Percentiles rank a stretch among this genome's conserved stretches.
Conservation (phyloP, 2,888 invertebrate genomes). For the Mesorhabditis belari region DNA sequence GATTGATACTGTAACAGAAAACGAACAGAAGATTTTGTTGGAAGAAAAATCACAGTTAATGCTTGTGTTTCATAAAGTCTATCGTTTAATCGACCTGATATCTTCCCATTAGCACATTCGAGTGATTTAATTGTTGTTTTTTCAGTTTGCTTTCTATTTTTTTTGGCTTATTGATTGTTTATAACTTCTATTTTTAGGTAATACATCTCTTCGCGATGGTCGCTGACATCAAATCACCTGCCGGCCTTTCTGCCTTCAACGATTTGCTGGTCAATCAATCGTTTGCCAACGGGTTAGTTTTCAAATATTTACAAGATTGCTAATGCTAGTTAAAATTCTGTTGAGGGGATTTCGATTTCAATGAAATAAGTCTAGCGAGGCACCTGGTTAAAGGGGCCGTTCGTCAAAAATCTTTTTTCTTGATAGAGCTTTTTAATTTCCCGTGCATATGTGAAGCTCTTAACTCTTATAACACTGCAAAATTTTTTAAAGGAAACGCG, state of each 20-base stretch:
- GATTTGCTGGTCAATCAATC: constrained; percentile 30
- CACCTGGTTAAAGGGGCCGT: too few relatives aligned
- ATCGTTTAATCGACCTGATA: too few relatives aligned
- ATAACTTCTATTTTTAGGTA: background rate
- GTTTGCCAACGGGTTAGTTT: constrained; percentile 34
- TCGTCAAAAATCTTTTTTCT: background rate
- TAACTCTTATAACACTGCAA: background rate
- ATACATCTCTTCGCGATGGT: background rate
- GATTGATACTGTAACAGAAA: too few relatives aligned
- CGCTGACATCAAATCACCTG: constrained; percentile 7
- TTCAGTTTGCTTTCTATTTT: too few relatives aligned
- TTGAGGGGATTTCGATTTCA: background rate
- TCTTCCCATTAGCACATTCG: too few relatives aligned
- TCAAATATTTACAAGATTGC: too few relatives aligned
- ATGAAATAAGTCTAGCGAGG: too few relatives aligned
- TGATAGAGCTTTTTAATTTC: background rate
- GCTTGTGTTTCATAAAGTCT: too few relatives aligned
- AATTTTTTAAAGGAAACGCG: background rate
- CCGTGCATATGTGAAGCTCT: background rate
- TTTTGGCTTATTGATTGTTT: too few relatives aligned
- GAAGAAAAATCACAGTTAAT: too few relatives aligned
- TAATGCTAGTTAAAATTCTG: background rate
- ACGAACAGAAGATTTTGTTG: too few relatives aligned
- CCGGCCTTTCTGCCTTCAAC: constrained; percentile 35
- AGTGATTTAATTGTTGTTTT: too few relatives aligned